Conservation (phyloP, 2,888 invertebrate genomes). For the Hirtodrosophila duncani region DNA sequence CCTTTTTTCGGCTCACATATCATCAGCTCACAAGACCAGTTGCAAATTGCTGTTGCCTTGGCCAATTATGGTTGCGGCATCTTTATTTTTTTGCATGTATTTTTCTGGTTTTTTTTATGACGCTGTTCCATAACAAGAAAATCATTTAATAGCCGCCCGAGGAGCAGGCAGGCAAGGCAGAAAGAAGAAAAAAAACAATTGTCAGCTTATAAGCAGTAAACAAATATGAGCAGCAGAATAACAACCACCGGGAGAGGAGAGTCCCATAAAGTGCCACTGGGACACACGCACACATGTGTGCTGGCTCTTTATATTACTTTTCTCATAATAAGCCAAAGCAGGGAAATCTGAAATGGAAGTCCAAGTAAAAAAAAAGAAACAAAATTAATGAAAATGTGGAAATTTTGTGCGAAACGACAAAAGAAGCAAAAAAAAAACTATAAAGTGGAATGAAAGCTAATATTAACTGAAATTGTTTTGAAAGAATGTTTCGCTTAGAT, state of each 20-base stretch:
- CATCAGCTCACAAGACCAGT: too few species aligned
- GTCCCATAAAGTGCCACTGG: conserved; percentile 51
- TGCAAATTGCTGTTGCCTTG: conserved; percentile 3
- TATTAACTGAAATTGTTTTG: too few species aligned
- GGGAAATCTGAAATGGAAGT: too few species aligned
- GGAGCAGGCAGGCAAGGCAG: not conserved
- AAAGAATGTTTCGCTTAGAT: too few species aligned
- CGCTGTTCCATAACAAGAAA: conserved; percentile 1
- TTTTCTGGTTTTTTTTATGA: not conserved
- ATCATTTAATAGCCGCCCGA: conserved; percentile 19
- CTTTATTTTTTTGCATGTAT: conserved; percentile 46
- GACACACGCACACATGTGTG: conserved; percentile 18
- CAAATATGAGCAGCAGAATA: conserved; percentile 38
- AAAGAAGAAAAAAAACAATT: conserved; percentile 49
- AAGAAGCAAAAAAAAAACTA: conserved; percentile 8
- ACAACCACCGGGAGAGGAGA: conserved; percentile 8
- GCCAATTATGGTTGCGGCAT: conserved; percentile 50
- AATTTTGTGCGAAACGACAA: conserved; percentile 13
- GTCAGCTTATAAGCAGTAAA: conserved; percentile 67
- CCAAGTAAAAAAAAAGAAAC: too few species aligned
- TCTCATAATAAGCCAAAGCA: too few species aligned
- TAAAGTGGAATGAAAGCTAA: conserved; percentile 9
- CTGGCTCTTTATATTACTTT: conserved; percentile 43
- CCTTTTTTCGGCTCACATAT: too few species aligned
- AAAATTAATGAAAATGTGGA: too few species aligned